A percentile compares a stretch with the other conserved stretches of the same genome.
Evolutionary conservation across 2,888 invertebrate species (phyloP).

Genomic region (Eremobia ochroleuca): DNA sequence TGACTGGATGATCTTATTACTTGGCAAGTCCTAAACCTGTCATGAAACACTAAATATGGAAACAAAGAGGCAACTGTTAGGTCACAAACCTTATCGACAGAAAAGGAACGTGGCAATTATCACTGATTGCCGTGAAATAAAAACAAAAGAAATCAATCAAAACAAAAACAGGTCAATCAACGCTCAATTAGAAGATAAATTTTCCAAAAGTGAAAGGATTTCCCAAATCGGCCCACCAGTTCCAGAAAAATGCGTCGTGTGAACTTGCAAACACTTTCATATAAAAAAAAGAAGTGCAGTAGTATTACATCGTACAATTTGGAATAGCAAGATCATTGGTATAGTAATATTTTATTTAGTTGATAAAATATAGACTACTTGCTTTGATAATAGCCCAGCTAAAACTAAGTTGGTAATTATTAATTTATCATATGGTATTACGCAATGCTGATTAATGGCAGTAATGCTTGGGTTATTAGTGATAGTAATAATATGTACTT

Average conservation of each 20-base stretch:
- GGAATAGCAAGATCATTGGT: not conserved
- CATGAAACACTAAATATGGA: rapidly evolving
- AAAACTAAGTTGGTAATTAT: too few relatives aligned
- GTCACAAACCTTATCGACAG: not conserved
- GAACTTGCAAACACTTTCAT: conserved; percentile 21
- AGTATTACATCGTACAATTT: conserved; percentile 7
- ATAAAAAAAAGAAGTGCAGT: not conserved
- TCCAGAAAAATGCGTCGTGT: conserved; percentile 52
- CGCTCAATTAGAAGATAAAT: conserved; percentile 33
- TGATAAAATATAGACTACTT: not conserved
- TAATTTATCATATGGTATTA: too few relatives aligned
- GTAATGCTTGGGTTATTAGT: too few relatives aligned
- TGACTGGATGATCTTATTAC: not conserved
- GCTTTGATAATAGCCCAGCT: too few relatives aligned
- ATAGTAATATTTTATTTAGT: not conserved
- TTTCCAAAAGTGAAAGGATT: conserved; percentile 68
- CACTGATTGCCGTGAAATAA: not conserved
- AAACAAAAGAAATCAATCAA: not conserved
- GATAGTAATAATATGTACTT: too few relatives aligned
- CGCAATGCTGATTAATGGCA: too few relatives aligned
- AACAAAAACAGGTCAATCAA: conserved; percentile 29
- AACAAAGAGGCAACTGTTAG: not conserved
- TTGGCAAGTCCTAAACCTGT: not conserved
- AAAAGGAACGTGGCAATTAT: not conserved
- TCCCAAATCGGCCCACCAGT: conserved; percentile 49